Evolutionary conservation across 2,797 vertebrate genomes (phyloP).

Genomic region (Mycteria americana): DNA sequence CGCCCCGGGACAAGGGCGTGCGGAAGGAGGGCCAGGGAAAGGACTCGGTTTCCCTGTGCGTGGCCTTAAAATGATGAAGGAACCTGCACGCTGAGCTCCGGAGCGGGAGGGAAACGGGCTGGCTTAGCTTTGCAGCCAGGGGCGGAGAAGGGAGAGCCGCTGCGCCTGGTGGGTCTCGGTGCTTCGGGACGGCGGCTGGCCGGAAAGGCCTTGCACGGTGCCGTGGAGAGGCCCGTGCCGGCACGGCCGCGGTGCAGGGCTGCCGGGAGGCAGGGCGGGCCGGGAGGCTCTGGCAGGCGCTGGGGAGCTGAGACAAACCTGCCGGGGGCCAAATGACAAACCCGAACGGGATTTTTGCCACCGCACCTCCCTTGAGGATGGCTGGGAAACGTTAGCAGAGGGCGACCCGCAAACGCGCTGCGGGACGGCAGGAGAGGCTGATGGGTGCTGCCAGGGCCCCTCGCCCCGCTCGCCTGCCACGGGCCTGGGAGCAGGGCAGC

Average conservation of each 20-base stretch:
- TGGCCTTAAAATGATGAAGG: not conserved
- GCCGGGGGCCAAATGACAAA: not conserved
- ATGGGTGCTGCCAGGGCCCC: not conserved
- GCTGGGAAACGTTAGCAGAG: not conserved
- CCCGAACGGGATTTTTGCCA: not conserved
- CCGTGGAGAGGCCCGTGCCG: not conserved
- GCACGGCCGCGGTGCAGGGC: not conserved
- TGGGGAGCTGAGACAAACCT: not conserved
- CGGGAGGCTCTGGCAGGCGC: not conserved
- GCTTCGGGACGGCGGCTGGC: not conserved
- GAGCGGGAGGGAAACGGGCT: not conserved
- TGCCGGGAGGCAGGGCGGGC: not conserved
- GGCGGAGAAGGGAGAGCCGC: not conserved
- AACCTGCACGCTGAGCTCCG: not conserved
- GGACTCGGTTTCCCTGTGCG: accelerated
- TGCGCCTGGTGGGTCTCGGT: accelerated
- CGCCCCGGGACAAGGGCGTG: not conserved
- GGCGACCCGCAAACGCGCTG: not conserved
- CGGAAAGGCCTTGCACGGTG: not conserved
- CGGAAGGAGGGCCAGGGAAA: not conserved
- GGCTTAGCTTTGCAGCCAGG: not conserved
- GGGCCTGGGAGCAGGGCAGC: not conserved
- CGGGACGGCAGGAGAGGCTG: accelerated
- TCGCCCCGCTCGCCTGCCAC: not conserved
- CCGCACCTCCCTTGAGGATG: not conserved